These are phyloP conservation scores for Parapristionchus giblindavisi DNA, from an alignment of 2,888 invertebrate species.

Conservation along the genomic window DNA sequence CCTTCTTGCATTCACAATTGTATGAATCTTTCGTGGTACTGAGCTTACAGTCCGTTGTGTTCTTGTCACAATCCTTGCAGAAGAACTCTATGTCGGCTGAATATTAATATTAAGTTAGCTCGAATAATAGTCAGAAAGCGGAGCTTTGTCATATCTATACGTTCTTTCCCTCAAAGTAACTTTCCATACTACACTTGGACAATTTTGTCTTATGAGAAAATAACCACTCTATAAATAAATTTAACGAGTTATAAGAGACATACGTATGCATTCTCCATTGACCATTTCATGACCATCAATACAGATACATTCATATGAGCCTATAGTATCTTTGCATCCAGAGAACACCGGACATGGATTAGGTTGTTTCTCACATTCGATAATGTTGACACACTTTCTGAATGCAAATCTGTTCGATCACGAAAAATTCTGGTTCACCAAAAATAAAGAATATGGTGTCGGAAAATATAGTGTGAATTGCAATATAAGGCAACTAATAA, in stretches of 20 bases:
- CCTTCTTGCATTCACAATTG: conserved; percentile 18
- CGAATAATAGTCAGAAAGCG: neutral
- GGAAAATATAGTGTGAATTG: no score
- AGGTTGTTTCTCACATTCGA: neutral
- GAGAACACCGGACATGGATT: neutral
- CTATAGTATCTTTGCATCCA: conserved; percentile 14
- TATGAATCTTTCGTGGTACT: neutral
- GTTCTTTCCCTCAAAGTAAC: neutral
- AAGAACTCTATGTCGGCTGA: conserved; percentile 9
- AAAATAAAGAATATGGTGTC: no score
- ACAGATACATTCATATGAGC: conserved; percentile 17
- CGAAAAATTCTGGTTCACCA: no score
- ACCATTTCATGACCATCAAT: conserved; percentile 7
- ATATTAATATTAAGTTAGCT: neutral
- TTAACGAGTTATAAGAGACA: neutral
- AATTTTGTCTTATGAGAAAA: no score
- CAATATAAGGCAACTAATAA: no score
- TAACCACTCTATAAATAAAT: neutral
- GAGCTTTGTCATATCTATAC: neutral
- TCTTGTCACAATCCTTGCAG: conserved; percentile 27
- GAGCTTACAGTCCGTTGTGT: conserved; percentile 18
- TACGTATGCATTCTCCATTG: conserved; percentile 22
- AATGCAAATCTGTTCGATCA: no score
- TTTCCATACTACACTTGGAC: no score
- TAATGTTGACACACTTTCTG: neutral